phyloP scores from a whole-genome alignment of 1,140 invertebrate genomes.

The Antheraea pernyi region DNA sequence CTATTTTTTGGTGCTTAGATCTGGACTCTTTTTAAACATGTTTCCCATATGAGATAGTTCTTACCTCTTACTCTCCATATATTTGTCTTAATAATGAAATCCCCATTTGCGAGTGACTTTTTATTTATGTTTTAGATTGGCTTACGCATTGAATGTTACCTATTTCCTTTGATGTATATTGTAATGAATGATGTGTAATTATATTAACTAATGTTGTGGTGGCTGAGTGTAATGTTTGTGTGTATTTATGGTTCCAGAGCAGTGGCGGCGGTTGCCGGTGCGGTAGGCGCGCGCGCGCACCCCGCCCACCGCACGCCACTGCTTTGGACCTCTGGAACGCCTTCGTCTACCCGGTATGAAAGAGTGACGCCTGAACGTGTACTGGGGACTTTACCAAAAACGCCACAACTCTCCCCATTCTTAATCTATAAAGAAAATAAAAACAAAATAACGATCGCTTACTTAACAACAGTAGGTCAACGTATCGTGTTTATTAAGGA shows the following conservation, averaged over 20 bases:
- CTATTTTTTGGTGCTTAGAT: too few species aligned
- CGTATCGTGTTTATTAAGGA: not conserved
- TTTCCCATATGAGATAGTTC: too few species aligned
- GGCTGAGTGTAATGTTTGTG: conserved; percentile 54
- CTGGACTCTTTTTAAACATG: too few species aligned
- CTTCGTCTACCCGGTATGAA: conserved; percentile 79
- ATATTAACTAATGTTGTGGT: not conserved
- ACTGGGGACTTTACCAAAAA: conserved; percentile 4
- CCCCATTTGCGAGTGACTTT: too few species aligned
- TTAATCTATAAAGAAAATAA: not conserved
- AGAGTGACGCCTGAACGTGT: conserved; percentile 67
- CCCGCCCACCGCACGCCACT: conserved; percentile 79
- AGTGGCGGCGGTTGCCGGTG: conserved; percentile 79
- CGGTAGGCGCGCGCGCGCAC: conserved; percentile 71
- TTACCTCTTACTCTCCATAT: too few species aligned
- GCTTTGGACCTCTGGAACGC: conserved; percentile 80
- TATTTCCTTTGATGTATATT: too few species aligned
- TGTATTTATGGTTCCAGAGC: conserved; percentile 80
- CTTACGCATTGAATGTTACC: too few species aligned
- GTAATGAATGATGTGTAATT: too few species aligned
- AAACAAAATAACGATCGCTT: not conserved
- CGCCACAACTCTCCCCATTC: not conserved
- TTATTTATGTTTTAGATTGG: too few species aligned
- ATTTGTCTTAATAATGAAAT: too few species aligned
- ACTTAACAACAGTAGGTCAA: not conserved